Percentiles rank a stretch among this genome's conserved stretches.
Conservation (phyloP, 2,113 vertebrate species). For the Tachysurus vachellii region DNA sequence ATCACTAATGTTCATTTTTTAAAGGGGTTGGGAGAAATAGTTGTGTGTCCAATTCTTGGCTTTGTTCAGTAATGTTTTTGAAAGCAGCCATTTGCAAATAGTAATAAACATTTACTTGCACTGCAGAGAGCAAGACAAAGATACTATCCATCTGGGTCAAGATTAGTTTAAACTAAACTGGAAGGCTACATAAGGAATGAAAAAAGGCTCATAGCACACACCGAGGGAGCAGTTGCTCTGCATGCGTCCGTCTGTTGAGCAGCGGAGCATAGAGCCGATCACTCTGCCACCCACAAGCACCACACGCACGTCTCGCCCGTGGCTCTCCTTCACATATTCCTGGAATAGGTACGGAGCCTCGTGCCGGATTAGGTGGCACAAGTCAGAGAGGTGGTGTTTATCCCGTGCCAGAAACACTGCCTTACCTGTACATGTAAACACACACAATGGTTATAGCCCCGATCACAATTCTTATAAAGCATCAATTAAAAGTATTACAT, state of each 20-base stretch:
- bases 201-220: conserved; percentile 29
- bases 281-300: conserved; percentile 86
- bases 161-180: neutral
- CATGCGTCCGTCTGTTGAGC: conserved; percentile 89
- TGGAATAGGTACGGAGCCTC: conserved; percentile 90
- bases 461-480: neutral
- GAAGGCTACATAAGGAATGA: neutral
- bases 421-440: conserved; percentile 73
- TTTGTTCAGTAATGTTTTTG: neutral
- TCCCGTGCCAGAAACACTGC: conserved; percentile 88
- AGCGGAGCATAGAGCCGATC: conserved; percentile 88
- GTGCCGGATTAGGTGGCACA: conserved; percentile 87
- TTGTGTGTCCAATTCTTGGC: neutral
- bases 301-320: conserved; percentile 85
- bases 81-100: neutral
- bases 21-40: neutral
- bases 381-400: conserved; percentile 86
- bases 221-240: conserved; percentile 90
- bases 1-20: neutral
- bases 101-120: neutral
- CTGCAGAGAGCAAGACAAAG: neutral
- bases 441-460: neutral
- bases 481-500: neutral
- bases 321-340: conserved; percentile 89
- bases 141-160: neutral